Conservation (phyloP, 37 sponge, comb jelly and placozoan species). For the Spongia lamella region DNA sequence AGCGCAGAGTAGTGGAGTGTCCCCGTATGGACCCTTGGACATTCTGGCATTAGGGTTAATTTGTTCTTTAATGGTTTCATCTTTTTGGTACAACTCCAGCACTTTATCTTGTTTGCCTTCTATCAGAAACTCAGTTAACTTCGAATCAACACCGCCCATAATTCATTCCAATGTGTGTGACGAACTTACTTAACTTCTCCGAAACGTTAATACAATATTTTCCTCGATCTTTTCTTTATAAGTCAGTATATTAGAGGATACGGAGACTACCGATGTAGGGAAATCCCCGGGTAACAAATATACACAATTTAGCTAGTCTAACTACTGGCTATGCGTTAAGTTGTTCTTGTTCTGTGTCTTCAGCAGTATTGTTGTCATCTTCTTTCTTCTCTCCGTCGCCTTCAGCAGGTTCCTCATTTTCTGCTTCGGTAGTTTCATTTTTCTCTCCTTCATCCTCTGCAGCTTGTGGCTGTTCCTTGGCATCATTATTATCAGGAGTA, state of each 20-base stretch:
- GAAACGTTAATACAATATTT: no score
- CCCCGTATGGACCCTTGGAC: conserved; percentile 20
- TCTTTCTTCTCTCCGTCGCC: background rate
- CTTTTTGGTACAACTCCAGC: conserved; percentile 27
- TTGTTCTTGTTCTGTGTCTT: background rate
- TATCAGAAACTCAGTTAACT: conserved; percentile 36
- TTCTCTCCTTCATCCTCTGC: background rate
- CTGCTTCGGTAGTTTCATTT: background rate
- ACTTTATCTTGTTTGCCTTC: conserved; percentile 40
- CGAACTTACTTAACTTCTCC: no score
- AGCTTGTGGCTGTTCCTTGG: background rate
- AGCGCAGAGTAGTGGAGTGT: conserved; percentile 66
- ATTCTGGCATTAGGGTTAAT: conserved; percentile 56
- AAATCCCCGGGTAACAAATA: background rate
- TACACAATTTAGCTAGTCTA: background rate
- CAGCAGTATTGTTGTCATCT: background rate
- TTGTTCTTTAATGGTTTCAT: conserved; percentile 30
- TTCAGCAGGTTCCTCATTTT: background rate
- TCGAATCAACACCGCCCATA: conserved; percentile 58
- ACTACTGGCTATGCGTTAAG: background rate
- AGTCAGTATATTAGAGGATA: no score
- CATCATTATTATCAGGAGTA: no score
- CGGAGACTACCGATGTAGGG: background rate
- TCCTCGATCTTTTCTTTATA: no score
- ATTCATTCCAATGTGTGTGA: background rate